Evolutionary conservation across 2,797 vertebrate genomes (phyloP).

Genomic region (Poecilia velifera): DNA sequence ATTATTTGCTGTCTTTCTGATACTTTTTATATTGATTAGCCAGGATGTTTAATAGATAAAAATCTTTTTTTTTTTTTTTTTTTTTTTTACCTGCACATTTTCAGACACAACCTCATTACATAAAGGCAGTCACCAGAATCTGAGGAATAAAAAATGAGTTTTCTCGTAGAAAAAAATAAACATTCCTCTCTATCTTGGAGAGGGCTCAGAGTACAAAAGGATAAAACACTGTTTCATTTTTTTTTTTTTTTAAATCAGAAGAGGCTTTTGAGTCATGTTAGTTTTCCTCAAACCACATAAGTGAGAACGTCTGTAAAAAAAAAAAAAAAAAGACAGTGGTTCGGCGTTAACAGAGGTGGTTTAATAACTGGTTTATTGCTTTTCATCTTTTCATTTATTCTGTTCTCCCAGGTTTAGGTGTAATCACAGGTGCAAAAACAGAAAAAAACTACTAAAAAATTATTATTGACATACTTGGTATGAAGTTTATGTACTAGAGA

Average conservation of each 20-base stretch:
- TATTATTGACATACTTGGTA: background rate
- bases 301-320: conserved; percentile 9
- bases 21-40: background rate
- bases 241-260: background rate
- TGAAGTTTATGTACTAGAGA: background rate
- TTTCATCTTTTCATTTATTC: background rate
- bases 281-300: conserved; percentile 33
- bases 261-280: conserved; percentile 15
- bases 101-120: background rate
- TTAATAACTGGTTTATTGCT: conserved; percentile 4
- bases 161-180: conserved; percentile 2
- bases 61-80: background rate
- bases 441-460: background rate
- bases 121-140: background rate
- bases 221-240: background rate
- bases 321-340: background rate
- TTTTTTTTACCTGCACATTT: background rate
- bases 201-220: conserved; percentile 15
- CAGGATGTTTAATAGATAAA: background rate
- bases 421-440: background rate
- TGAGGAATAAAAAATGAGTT: conserved; percentile 2
- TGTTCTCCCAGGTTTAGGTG: background rate
- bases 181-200: background rate
- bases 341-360: background rate
- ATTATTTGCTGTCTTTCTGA: background rate